A percentile compares a stretch with the other conserved stretches of the same genome.
These are phyloP conservation scores for Rutpela maculata DNA, from an alignment of 2,888 invertebrate species.

Conservation along the genomic window DNA sequence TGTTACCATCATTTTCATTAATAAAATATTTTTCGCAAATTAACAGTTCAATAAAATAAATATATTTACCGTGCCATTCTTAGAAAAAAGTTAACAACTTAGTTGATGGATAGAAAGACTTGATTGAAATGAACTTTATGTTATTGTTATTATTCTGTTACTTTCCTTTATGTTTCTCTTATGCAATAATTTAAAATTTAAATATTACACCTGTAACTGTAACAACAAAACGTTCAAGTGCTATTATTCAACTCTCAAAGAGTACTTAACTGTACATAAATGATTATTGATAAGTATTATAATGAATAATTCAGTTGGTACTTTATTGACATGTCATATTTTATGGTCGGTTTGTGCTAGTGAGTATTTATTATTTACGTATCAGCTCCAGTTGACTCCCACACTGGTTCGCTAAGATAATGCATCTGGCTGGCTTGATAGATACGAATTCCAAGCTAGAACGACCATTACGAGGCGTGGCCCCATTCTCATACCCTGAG, in stretches of 20 bases:
- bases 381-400: constrained; percentile 60
- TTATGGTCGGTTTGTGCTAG: constrained; percentile 56
- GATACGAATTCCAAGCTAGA: constrained; percentile 65
- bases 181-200: constrained; percentile 40
- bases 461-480: constrained; percentile 66
- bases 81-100: constrained; percentile 3
- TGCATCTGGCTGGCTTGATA: constrained; percentile 63
- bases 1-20: too few relatives aligned
- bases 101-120: neutral
- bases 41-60: neutral
- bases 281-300: constrained; percentile 61
- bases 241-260: constrained; percentile 33
- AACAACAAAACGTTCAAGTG: constrained; percentile 25
- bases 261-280: constrained; percentile 50
- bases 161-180: constrained; percentile 4
- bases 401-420: constrained; percentile 58
- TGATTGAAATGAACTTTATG: neutral
- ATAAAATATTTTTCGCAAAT: too few relatives aligned
- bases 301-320: constrained; percentile 62
- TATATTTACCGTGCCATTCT: neutral
- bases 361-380: constrained; percentile 61
- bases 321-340: constrained; percentile 63
- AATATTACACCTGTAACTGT: constrained; percentile 39
- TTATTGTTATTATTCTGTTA: constrained; percentile 10
- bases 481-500: constrained; percentile 63